phyloP scores from a whole-genome alignment of 2,888 invertebrate genomes.

The Entomobrya multifasciata region DNA sequence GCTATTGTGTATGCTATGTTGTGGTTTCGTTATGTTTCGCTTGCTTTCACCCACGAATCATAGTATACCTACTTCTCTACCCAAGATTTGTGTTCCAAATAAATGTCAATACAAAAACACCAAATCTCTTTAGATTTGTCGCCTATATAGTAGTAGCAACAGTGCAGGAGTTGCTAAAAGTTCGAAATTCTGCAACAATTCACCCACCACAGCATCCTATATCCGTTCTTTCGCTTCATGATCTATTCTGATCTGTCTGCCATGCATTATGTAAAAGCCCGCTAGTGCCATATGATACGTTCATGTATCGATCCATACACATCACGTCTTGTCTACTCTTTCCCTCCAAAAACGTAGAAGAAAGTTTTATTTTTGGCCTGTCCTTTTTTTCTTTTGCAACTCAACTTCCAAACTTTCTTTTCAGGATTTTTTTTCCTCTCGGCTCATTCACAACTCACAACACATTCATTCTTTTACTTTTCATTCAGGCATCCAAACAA shows the following conservation, averaged over 20 bases:
- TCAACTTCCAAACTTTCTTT: slow-evolving; percentile 6
- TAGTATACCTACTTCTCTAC: too few species aligned
- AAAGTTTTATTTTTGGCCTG: slow-evolving; percentile 19
- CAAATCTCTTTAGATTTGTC: too few species aligned
- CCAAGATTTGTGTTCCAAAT: too few species aligned
- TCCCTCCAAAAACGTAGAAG: not conserved
- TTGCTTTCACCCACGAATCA: too few species aligned
- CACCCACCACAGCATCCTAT: not conserved
- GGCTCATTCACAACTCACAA: not conserved
- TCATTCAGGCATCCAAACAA: not conserved
- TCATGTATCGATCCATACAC: slow-evolving; percentile 35
- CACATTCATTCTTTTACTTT: not conserved
- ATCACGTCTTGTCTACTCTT: too few species aligned
- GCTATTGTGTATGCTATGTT: not conserved
- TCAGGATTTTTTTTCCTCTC: not conserved
- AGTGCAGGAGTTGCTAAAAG: too few species aligned
- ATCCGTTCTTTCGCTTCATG: slow-evolving; percentile 43
- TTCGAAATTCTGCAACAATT: slow-evolving; percentile 3
- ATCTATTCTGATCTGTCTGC: slow-evolving; percentile 59
- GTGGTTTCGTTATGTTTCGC: not conserved
- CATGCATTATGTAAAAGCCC: slow-evolving; percentile 41
- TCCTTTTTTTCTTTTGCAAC: not conserved
- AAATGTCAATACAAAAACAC: not conserved
- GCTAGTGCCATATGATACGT: not conserved
- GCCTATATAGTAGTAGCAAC: not conserved